These are phyloP conservation scores for Poicephalus gulielmi DNA, from an alignment of 2,113 vertebrate genomes.

Conservation along the genomic window DNA sequence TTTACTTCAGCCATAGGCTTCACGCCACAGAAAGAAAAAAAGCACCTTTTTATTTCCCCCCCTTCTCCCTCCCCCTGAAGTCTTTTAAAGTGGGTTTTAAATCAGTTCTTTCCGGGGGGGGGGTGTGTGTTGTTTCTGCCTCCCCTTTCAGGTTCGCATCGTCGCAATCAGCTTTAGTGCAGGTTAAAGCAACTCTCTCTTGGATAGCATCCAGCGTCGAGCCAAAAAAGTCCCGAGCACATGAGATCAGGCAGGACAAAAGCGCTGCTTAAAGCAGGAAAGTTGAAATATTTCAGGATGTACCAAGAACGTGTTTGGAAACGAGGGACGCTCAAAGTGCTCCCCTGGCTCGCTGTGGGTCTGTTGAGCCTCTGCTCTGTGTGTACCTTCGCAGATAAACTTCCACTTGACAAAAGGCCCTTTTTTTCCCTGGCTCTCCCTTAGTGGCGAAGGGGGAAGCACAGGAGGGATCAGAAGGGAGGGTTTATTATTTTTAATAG, in stretches of 20 bases:
- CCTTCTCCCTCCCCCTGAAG: not conserved
- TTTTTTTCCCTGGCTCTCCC: not conserved
- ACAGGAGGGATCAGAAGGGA: conserved; percentile 10
- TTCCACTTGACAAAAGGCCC: conserved; percentile 59
- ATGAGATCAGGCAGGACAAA: conserved; percentile 54
- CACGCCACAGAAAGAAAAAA: not conserved
- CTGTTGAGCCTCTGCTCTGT: not conserved
- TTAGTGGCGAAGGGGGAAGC: not conserved
- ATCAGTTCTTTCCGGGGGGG: not conserved
- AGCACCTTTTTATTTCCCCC: not conserved
- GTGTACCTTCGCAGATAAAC: conserved; percentile 62
- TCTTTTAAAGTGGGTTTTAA: conserved; percentile 35
- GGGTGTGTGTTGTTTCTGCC: not conserved
- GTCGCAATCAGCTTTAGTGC: conserved; percentile 29
- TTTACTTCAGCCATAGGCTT: conserved; percentile 7
- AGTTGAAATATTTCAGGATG: conserved; percentile 66
- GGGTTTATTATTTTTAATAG: conserved; percentile 21
- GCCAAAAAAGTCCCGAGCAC: conserved; percentile 72
- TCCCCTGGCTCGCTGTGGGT: conserved; percentile 42
- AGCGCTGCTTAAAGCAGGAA: conserved; percentile 48
- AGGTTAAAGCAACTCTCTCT: conserved; percentile 66
- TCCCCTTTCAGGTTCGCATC: conserved; percentile 46
- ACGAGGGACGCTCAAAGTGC: conserved; percentile 36
- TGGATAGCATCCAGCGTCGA: conserved; percentile 66
- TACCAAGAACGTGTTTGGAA: conserved; percentile 58